These are phyloP conservation scores for Amphiprion ocellaris DNA, from an alignment of 2,113 vertebrate species.

Conservation along the genomic window DNA sequence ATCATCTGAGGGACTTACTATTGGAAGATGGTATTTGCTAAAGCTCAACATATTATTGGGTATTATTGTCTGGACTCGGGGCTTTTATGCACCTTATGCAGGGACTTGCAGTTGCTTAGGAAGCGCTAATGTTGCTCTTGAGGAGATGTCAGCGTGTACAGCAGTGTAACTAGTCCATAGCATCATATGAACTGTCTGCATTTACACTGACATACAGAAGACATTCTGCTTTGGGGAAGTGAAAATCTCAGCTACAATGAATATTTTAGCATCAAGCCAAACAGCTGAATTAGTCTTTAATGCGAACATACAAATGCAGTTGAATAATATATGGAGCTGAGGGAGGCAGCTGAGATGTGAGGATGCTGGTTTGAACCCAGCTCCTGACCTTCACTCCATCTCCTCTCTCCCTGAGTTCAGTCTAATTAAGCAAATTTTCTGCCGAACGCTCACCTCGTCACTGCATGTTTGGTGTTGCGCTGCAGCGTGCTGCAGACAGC, in stretches of 20 bases:
- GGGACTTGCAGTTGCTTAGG: neutral
- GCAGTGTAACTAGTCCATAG: neutral
- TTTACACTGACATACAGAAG: neutral
- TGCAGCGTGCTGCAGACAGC: neutral
- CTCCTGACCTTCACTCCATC: conserved; percentile 18
- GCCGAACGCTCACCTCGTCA: neutral
- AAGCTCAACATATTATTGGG: neutral
- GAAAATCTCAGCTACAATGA: conserved; percentile 16
- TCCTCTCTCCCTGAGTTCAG: neutral
- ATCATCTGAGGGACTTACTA: too few relatives aligned
- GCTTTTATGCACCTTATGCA: neutral
- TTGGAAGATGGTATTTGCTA: neutral
- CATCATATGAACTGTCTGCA: neutral
- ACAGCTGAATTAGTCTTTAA: neutral
- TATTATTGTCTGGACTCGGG: neutral
- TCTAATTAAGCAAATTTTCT: conserved; percentile 5
- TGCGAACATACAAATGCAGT: conserved; percentile 12
- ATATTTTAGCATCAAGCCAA: neutral
- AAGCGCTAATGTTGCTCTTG: neutral
- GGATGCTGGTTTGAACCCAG: neutral
- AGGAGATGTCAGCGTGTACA: neutral
- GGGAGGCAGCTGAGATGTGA: neutral
- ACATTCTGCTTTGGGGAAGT: neutral
- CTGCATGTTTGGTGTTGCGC: neutral
- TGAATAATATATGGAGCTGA: conserved; percentile 23